Percentiles rank a stretch among this genome's conserved stretches.
Evolutionary conservation across 2,113 vertebrate species (phyloP).

Genomic region (Hemiscyllium ocellatum): DNA sequence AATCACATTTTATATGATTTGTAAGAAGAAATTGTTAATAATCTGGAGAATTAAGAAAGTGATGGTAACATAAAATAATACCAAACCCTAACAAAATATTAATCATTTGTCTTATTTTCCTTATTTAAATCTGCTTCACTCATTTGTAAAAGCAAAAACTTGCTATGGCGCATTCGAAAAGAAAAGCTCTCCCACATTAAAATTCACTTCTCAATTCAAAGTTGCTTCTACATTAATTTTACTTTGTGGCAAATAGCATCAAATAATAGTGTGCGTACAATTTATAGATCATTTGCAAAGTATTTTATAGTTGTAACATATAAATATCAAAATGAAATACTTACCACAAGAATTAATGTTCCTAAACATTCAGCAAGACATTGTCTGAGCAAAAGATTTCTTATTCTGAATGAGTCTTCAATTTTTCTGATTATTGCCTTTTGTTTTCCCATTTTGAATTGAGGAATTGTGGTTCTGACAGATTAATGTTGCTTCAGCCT

Average conservation of each 20-base stretch:
- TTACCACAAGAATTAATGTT: constrained; percentile 88
- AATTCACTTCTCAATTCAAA: background rate
- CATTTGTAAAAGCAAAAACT: background rate
- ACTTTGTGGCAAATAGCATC: background rate
- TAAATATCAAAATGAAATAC: constrained; percentile 43
- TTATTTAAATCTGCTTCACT: background rate
- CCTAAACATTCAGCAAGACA: constrained; percentile 85
- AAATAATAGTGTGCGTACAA: background rate
- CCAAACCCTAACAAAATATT: background rate
- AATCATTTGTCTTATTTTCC: background rate
- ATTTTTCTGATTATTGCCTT: constrained; percentile 70
- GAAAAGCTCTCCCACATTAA: background rate
- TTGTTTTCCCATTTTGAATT: constrained; percentile 71
- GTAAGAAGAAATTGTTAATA: background rate
- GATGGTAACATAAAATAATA: background rate
- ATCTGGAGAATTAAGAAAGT: background rate
- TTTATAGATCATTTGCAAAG: background rate
- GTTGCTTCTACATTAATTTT: background rate
- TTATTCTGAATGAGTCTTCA: constrained; percentile 66
- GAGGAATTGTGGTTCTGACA: background rate
- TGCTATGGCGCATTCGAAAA: background rate
- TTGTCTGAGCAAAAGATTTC: constrained; percentile 76
- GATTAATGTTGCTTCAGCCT: background rate
- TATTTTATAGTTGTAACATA: background rate
- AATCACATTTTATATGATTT: background rate